Conservation (phyloP, 1,140 invertebrate genomes). For the Lucilia sericata region DNA sequence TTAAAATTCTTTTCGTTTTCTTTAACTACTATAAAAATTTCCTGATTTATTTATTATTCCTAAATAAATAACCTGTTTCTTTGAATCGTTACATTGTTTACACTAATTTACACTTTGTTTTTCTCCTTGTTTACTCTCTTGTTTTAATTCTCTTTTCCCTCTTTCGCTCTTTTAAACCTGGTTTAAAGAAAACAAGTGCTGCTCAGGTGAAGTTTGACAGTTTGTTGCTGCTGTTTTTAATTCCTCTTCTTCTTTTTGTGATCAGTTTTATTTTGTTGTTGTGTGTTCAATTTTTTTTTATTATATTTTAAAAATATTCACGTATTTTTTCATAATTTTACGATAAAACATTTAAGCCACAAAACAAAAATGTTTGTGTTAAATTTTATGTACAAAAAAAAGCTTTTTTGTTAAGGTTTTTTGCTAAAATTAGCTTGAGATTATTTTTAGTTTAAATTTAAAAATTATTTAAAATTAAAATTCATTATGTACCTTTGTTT, state of each 20-base stretch:
- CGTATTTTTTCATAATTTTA: constrained; percentile 44
- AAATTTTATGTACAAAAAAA: not conserved
- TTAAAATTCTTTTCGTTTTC: too few species aligned
- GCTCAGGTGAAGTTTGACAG: constrained; percentile 23
- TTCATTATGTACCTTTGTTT: not conserved
- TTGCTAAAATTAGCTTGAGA: not conserved
- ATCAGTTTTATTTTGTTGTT: not conserved
- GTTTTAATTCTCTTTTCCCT: not conserved
- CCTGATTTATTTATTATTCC: not conserved
- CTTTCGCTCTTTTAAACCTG: not conserved
- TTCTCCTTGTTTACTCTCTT: not conserved
- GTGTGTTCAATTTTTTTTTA: not conserved
- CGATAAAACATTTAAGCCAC: constrained; percentile 8
- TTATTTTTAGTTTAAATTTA: not conserved
- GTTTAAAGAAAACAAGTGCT: constrained; percentile 6
- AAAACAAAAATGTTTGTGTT: not conserved
- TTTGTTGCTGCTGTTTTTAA: not conserved
- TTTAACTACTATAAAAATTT: too few species aligned
- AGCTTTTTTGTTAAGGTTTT: not conserved
- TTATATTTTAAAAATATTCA: constrained; percentile 1
- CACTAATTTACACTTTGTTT: not conserved
- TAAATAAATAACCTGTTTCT: not conserved
- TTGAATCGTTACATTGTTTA: not conserved
- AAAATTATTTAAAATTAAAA: not conserved
- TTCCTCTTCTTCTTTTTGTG: not conserved